These are phyloP conservation scores for Machimus rusticus DNA, from an alignment of 2,888 invertebrate genomes.

Conservation along the genomic window DNA sequence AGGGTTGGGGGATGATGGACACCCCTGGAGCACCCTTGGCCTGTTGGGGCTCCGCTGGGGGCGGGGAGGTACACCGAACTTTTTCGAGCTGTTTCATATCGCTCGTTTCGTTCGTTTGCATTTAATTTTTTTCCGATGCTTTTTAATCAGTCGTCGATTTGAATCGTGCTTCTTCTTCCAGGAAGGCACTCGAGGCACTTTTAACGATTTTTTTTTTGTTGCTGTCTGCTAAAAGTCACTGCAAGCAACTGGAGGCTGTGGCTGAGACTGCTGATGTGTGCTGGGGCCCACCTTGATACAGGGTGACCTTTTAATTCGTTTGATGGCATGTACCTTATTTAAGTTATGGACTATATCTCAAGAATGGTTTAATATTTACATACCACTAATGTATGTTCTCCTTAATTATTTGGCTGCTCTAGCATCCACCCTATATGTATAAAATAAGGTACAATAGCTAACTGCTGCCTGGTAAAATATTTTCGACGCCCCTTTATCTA, in stretches of 20 bases:
- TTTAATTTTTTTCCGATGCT: not conserved
- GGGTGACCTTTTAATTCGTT: too few species aligned
- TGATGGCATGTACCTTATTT: too few species aligned
- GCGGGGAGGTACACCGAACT: not conserved
- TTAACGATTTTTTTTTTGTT: not conserved
- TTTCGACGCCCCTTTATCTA: too few species aligned
- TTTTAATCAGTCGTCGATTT: not conserved
- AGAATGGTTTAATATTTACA: too few species aligned
- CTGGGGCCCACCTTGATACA: not conserved
- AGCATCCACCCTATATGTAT: too few species aligned
- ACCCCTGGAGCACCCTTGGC: not conserved
- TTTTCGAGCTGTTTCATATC: not conserved
- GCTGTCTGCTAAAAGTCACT: not conserved
- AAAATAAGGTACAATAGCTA: too few species aligned
- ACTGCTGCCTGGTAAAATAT: too few species aligned
- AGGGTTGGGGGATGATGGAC: not conserved
- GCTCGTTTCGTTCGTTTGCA: not conserved
- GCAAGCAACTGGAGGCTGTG: not conserved
- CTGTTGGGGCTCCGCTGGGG: not conserved
- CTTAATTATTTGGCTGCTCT: too few species aligned
- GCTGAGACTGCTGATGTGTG: too few species aligned
- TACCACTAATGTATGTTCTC: too few species aligned
- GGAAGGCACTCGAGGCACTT: not conserved
- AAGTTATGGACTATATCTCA: too few species aligned
- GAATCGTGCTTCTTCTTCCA: not conserved